These are phyloP conservation scores for Druon quercuslanigerum DNA, from an alignment of 1,140 invertebrate genomes.

Conservation along the genomic window DNA sequence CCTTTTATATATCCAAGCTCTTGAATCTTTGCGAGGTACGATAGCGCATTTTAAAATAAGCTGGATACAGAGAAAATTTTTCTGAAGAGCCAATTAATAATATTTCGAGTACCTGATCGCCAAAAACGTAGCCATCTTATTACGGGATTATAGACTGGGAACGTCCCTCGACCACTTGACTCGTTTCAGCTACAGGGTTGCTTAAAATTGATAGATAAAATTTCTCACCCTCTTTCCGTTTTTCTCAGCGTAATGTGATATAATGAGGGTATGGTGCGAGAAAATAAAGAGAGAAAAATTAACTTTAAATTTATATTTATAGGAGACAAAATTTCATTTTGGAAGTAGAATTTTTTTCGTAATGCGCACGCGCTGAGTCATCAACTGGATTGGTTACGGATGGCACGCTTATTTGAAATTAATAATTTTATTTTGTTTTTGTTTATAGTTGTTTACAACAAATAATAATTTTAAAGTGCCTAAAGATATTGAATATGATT, in stretches of 20 bases:
- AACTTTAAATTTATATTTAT: too few relatives aligned
- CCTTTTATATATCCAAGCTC: background rate
- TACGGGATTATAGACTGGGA: constrained; percentile 60
- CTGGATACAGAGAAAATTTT: constrained; percentile 35
- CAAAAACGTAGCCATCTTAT: constrained; percentile 60
- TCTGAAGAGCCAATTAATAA: constrained; percentile 62
- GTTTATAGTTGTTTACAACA: too few relatives aligned
- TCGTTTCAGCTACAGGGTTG: constrained; percentile 58
- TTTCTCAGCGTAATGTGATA: constrained; percentile 28
- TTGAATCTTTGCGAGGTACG: background rate
- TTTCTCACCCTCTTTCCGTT: constrained; percentile 37
- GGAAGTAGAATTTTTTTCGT: too few relatives aligned
- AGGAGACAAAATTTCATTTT: too few relatives aligned
- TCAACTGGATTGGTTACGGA: too few relatives aligned
- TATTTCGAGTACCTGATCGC: constrained; percentile 50
- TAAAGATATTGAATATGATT: too few relatives aligned
- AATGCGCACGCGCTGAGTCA: too few relatives aligned
- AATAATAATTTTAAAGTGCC: too few relatives aligned
- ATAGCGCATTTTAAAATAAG: constrained; percentile 16
- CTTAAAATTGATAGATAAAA: constrained; percentile 59
- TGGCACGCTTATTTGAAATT: too few relatives aligned
- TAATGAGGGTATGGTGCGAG: too few relatives aligned
- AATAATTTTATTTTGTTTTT: too few relatives aligned
- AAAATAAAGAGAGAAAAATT: too few relatives aligned
- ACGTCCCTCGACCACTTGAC: constrained; percentile 57